Conservation (phyloP, 2,888 invertebrate species). For the Branchellion lobata region DNA sequence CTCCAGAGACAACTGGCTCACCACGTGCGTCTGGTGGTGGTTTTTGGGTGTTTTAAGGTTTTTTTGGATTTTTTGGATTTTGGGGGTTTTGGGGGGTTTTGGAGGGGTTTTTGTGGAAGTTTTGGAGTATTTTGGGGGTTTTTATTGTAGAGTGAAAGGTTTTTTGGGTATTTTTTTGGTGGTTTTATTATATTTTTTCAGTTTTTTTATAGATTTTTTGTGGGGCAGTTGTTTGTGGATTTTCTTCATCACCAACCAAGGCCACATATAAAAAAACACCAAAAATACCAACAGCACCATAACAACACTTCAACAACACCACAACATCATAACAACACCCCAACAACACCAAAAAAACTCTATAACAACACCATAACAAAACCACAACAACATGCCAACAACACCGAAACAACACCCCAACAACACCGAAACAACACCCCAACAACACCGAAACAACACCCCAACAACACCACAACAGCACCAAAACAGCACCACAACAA, state of each 20-base stretch:
- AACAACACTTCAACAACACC: background rate
- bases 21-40: background rate
- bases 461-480: too few relatives aligned
- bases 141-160: background rate
- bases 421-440: too few relatives aligned
- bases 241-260: background rate
- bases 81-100: background rate
- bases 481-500: too few relatives aligned
- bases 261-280: background rate
- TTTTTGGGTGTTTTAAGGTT: background rate
- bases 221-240: too few relatives aligned
- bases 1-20: background rate
- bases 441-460: too few relatives aligned
- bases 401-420: too few relatives aligned
- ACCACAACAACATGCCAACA: too few relatives aligned
- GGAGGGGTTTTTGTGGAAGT: background rate
- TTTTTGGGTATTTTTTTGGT: background rate
- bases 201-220: too few relatives aligned
- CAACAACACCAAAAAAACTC: background rate
- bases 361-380: too few relatives aligned
- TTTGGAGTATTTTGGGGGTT: constrained; percentile 11
- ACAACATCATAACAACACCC: background rate
- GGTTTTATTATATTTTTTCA: too few relatives aligned
- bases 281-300: background rate
- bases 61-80: background rate